Evolutionary conservation across 2,888 invertebrate genomes (phyloP).

Genomic region (Steinernema carpocapsae): DNA sequence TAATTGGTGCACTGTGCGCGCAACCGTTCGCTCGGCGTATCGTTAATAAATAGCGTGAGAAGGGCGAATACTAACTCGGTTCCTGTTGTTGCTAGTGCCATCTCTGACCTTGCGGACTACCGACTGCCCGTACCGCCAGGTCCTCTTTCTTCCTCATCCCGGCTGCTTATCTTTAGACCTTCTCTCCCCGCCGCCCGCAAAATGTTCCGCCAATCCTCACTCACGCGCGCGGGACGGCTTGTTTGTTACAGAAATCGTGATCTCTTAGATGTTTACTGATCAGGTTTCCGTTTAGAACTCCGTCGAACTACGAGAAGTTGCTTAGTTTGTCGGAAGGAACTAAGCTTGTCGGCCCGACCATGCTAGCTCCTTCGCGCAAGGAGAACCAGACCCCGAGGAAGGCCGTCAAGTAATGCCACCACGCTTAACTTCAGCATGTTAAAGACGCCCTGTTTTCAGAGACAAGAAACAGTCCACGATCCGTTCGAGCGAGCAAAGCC

Average conservation of each 20-base stretch:
- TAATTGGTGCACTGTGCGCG: conserved; percentile 23
- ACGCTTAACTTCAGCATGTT: not conserved
- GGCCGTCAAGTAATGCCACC: not conserved
- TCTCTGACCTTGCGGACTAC: conserved; percentile 28
- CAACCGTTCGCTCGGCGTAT: conserved; percentile 34
- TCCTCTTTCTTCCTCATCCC: conserved; percentile 14
- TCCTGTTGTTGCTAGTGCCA: conserved; percentile 25
- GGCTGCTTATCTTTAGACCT: not conserved
- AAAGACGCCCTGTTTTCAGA: not conserved
- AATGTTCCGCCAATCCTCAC: conserved; percentile 21
- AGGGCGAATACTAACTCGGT: conserved; percentile 31
- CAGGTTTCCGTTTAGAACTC: not conserved
- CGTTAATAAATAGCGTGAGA: conserved; percentile 34
- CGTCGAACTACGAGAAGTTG: conserved; percentile 15
- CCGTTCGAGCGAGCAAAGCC: conserved; percentile 43
- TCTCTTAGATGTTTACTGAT: no score
- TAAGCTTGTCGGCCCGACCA: conserved; percentile 8
- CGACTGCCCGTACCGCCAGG: conserved; percentile 14
- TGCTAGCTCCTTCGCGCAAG: conserved; percentile 15
- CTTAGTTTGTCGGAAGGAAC: conserved; percentile 31
- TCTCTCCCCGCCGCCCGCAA: not conserved
- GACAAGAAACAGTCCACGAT: not conserved
- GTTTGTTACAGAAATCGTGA: not conserved
- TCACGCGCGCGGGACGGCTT: conserved; percentile 16
- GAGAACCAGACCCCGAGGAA: conserved; percentile 13